A percentile compares a stretch with the other conserved stretches of the same genome.
Evolutionary conservation across 2,888 invertebrate genomes (phyloP).

Genomic region (Ichneumon xanthorius): DNA sequence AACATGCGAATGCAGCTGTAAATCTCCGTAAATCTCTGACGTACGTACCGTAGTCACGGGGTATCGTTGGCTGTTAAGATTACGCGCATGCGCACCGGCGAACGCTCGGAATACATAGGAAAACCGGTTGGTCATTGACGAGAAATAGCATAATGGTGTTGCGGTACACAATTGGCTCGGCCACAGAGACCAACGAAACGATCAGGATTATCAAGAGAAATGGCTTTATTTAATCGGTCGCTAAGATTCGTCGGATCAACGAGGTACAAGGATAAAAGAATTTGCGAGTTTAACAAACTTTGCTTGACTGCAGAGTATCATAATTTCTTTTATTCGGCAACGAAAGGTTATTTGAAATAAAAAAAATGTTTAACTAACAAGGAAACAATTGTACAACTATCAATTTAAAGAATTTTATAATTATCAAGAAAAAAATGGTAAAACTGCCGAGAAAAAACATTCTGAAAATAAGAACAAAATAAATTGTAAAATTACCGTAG

Average conservation of each 20-base stretch:
- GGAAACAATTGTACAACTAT: too few relatives aligned
- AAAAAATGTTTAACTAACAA: too few relatives aligned
- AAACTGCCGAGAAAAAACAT: too few relatives aligned
- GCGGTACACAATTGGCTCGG: conserved; percentile 17
- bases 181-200: conserved; percentile 42
- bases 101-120: conserved; percentile 15
- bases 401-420: too few relatives aligned
- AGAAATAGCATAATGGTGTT: conserved; percentile 43
- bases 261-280: too few relatives aligned
- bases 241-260: too few relatives aligned
- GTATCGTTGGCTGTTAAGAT: conserved; percentile 10
- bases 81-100: conserved; percentile 5
- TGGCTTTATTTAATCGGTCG: background rate
- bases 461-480: background rate
- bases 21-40: conserved; percentile 22
- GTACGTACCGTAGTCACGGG: background rate
- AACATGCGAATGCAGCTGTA: conserved; percentile 34
- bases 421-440: too few relatives aligned
- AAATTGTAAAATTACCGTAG: too few relatives aligned
- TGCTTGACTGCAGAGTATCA: too few relatives aligned
- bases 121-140: conserved; percentile 56
- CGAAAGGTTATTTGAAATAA: too few relatives aligned
- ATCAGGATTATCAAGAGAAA: conserved; percentile 33
- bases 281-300: too few relatives aligned
- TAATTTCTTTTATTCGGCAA: too few relatives aligned